A percentile compares a stretch with the other conserved stretches of the same genome.
These are phyloP conservation scores for Parnassius glacialis DNA, from an alignment of 2,888 invertebrate species.

Conservation along the genomic window DNA sequence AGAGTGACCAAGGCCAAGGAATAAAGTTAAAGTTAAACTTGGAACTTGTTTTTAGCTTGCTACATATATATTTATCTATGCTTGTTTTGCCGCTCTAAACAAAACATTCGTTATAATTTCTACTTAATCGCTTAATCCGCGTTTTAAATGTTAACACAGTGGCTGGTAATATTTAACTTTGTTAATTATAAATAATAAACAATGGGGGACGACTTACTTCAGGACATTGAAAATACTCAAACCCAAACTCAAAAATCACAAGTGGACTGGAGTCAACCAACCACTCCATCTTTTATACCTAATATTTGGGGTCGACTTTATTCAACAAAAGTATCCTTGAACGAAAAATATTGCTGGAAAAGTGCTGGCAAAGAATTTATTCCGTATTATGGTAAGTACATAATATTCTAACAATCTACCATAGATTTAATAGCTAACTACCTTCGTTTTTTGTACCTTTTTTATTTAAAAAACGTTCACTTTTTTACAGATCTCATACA, in stretches of 20 bases:
- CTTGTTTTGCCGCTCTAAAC: conserved; percentile 5
- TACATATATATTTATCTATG: too few species aligned
- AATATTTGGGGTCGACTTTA: conserved; percentile 79
- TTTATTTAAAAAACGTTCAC: background rate
- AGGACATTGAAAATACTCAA: conserved; percentile 59
- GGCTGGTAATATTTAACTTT: too few species aligned
- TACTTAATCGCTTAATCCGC: too few species aligned
- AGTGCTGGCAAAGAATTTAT: conserved; percentile 41
- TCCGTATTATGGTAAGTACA: conserved; percentile 63
- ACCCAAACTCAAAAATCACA: conserved; percentile 75
- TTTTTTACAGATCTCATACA: conserved; percentile 74
- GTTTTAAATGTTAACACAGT: background rate
- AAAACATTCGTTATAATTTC: background rate
- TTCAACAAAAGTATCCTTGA: conserved; percentile 55
- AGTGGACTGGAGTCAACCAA: conserved; percentile 70
- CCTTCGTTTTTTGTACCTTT: background rate
- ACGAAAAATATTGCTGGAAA: conserved; percentile 60
- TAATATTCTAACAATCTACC: conserved; percentile 11
- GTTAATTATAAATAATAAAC: conserved; percentile 7
- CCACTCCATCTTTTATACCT: conserved; percentile 62
- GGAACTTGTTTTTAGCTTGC: too few species aligned
- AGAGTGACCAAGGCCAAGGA: too few species aligned
- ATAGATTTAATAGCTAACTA: conserved; percentile 2
- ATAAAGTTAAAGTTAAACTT: too few species aligned
- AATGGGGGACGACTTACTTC: conserved; percentile 58